Percentiles rank a stretch among this genome's conserved stretches.
Evolutionary conservation across 2,113 vertebrate species (phyloP).

Genomic region (Albula goreensis): DNA sequence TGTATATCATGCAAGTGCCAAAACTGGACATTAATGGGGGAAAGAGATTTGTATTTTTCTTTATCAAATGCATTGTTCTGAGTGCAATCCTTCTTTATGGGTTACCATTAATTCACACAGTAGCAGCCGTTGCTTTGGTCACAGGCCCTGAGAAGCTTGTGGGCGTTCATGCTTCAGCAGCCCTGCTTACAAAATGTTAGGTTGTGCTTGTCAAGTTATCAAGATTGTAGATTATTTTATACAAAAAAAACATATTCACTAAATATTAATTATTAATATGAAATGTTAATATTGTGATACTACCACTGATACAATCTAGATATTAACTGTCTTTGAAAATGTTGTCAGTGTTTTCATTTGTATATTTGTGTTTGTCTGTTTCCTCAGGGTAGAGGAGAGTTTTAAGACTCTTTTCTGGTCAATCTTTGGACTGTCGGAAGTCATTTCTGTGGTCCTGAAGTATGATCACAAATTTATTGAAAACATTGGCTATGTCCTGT

Average conservation of each 20-base stretch:
- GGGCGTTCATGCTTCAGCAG: too few species aligned
- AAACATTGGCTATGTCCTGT: conserved; percentile 95
- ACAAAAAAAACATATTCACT: too few species aligned
- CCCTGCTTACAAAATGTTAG: too few species aligned
- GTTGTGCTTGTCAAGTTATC: too few species aligned
- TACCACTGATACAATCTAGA: too few species aligned
- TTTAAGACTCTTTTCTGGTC: conserved; percentile 99
- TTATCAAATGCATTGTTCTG: neutral
- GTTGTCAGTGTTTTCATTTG: neutral
- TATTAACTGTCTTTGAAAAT: neutral
- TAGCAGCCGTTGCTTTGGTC: too few species aligned
- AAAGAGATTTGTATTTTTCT: neutral
- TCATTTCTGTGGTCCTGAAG: conserved; percentile 96
- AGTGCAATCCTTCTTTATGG: neutral
- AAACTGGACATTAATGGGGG: neutral
- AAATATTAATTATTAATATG: too few species aligned
- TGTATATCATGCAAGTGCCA: neutral
- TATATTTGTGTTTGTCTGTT: conserved; percentile 38
- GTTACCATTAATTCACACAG: too few species aligned
- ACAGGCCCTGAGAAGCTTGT: too few species aligned
- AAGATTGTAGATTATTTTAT: too few species aligned
- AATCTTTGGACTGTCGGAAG: conserved; percentile 95
- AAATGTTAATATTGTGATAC: too few species aligned
- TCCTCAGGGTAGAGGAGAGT: conserved; percentile 91
- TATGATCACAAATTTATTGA: conserved; percentile 98